phyloP scores from a whole-genome alignment of 1,140 invertebrate genomes.

The Araneus ventricosus region DNA sequence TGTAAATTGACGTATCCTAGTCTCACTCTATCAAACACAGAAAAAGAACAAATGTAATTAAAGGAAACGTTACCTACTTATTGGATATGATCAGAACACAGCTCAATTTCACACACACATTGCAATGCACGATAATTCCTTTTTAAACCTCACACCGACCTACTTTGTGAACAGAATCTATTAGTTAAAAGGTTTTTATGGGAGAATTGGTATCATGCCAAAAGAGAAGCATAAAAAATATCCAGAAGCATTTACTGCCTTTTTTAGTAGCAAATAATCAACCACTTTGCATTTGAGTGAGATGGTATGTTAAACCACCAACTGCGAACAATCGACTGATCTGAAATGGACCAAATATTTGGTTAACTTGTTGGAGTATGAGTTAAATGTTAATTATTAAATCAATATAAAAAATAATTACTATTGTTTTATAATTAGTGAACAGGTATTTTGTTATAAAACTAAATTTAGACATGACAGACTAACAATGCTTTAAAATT shows the following conservation, averaged over 20 bases:
- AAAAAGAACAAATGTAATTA: not conserved
- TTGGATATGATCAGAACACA: not conserved
- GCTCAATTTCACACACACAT: not conserved
- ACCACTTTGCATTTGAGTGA: not conserved
- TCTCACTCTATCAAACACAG: not conserved
- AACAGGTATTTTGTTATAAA: too few species aligned
- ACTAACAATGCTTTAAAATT: too few species aligned
- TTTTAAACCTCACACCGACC: not conserved
- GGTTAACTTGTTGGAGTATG: not conserved
- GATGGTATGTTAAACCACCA: not conserved
- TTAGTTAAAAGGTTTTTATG: constrained; percentile 18
- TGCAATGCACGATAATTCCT: not conserved
- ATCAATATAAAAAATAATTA: too few species aligned
- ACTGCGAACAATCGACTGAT: not conserved
- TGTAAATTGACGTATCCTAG: not conserved
- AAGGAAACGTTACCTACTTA: not conserved
- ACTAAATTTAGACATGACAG: too few species aligned
- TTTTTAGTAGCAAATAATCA: not conserved
- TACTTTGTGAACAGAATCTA: not conserved
- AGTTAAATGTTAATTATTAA: too few species aligned
- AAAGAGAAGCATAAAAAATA: not conserved
- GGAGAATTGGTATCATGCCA: constrained; percentile 23
- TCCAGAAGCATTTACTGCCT: not conserved
- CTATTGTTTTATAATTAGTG: too few species aligned
- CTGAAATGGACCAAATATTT: not conserved